Percentiles rank a stretch among this genome's conserved stretches.
phyloP scores from a whole-genome alignment of 2,113 vertebrate species.

The Abramis brama region DNA sequence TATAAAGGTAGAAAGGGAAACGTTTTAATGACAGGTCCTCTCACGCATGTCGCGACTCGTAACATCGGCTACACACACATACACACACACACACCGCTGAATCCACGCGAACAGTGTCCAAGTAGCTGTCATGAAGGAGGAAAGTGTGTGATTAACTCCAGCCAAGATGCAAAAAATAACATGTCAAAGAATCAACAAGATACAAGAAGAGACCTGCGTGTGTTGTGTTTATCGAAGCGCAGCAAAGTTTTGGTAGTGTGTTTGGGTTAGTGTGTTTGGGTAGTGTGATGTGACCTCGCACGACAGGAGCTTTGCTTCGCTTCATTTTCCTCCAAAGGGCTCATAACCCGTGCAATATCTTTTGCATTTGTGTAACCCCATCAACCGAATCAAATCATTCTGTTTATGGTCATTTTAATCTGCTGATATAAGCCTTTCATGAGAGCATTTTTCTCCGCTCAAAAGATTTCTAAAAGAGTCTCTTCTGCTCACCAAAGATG shows the following conservation, averaged over 20 bases:
- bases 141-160: conserved; percentile 59
- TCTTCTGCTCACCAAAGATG: too few relatives aligned
- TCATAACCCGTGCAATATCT: conserved; percentile 8
- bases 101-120: conserved; percentile 50
- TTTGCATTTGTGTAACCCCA: conserved; percentile 1
- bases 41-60: conserved; percentile 64
- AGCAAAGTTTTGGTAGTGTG: background rate
- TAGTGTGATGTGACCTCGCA: background rate
- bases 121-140: conserved; percentile 61
- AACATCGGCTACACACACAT: conserved; percentile 43
- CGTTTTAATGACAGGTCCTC: conserved; percentile 50
- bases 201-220: conserved; percentile 56
- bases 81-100: conserved; percentile 56
- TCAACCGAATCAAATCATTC: background rate
- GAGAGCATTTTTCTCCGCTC: background rate
- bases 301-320: conserved; percentile 16
- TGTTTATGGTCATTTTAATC: conserved; percentile 13
- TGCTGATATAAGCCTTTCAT: background rate
- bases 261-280: background rate
- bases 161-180: conserved; percentile 57
- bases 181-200: conserved; percentile 51
- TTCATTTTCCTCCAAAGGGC: background rate
- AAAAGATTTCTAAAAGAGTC: too few relatives aligned
- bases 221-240: background rate
- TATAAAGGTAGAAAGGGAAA: conserved; percentile 56